phyloP scores from a whole-genome alignment of 2,113 vertebrate species.

The Psophia crepitans region DNA sequence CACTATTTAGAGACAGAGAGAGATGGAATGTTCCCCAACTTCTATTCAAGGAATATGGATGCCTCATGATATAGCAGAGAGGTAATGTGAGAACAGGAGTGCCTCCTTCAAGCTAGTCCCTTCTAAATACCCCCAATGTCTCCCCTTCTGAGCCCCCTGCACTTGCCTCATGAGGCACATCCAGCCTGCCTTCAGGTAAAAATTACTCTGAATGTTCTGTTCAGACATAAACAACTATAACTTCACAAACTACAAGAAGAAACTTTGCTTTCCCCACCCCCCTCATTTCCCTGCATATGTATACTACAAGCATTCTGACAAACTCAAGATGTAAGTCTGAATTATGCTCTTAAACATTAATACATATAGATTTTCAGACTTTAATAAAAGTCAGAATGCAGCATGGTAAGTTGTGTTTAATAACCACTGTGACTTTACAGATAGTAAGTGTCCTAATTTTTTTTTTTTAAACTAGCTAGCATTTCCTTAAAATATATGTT shows the following conservation, averaged over 20 bases:
- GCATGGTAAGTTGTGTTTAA: not conserved
- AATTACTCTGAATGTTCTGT: not conserved
- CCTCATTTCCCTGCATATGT: not conserved
- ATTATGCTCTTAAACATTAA: not conserved
- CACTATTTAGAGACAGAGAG: slow-evolving; percentile 61
- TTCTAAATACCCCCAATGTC: not conserved
- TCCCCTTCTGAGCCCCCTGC: not conserved
- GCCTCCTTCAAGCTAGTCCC: slow-evolving; percentile 22
- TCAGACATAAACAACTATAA: not conserved
- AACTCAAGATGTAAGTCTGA: not conserved
- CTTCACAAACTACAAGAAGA: not conserved
- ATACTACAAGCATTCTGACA: not conserved
- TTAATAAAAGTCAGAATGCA: not conserved
- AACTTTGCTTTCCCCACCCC: not conserved
- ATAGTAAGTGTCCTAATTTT: too few species aligned
- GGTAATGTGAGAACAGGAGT: slow-evolving; percentile 39
- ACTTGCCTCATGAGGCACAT: not conserved
- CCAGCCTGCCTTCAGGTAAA: not conserved
- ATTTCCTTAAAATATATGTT: not conserved
- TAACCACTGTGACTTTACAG: not conserved
- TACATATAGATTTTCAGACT: not conserved
- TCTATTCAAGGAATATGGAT: slow-evolving; percentile 64
- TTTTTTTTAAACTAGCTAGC: too few species aligned
- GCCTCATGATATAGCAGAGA: slow-evolving; percentile 56
- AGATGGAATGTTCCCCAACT: slow-evolving; percentile 59